A percentile compares a stretch with the other conserved stretches of the same genome.
Evolutionary conservation across 2,797 vertebrate species (phyloP).

Genomic region (Megalops cyprinoides): DNA sequence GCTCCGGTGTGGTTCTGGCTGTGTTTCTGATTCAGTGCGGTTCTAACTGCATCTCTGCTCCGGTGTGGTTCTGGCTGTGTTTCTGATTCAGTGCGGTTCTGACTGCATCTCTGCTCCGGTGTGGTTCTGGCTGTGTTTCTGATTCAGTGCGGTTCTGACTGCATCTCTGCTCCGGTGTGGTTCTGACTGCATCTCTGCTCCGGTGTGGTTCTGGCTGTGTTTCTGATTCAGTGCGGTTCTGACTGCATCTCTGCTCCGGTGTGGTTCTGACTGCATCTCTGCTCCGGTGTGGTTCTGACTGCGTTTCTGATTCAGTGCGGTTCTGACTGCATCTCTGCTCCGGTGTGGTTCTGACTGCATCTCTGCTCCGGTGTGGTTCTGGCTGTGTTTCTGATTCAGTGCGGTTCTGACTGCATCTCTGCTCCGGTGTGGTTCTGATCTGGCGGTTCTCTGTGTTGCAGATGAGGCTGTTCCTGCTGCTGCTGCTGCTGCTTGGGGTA

Average conservation of each 20-base stretch:
- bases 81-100: too few species aligned
- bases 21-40: not conserved
- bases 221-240: not conserved
- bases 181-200: not conserved
- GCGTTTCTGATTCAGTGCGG: too few species aligned
- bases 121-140: too few species aligned
- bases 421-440: not conserved
- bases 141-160: not conserved
- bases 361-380: not conserved
- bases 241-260: not conserved
- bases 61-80: too few species aligned
- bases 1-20: too few species aligned
- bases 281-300: not conserved
- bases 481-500: conserved; percentile 71
- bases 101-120: too few species aligned
- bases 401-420: not conserved
- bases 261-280: too few species aligned
- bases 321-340: not conserved
- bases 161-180: not conserved
- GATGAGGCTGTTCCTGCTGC: conserved; percentile 80
- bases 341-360: not conserved
- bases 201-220: not conserved
- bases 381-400: not conserved
- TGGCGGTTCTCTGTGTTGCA: conserved; percentile 55
- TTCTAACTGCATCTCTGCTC: not conserved